A percentile compares a stretch with the other conserved stretches of the same genome.
Conservation (phyloP, 2,113 vertebrate species). For the Psittacara wagleri region DNA sequence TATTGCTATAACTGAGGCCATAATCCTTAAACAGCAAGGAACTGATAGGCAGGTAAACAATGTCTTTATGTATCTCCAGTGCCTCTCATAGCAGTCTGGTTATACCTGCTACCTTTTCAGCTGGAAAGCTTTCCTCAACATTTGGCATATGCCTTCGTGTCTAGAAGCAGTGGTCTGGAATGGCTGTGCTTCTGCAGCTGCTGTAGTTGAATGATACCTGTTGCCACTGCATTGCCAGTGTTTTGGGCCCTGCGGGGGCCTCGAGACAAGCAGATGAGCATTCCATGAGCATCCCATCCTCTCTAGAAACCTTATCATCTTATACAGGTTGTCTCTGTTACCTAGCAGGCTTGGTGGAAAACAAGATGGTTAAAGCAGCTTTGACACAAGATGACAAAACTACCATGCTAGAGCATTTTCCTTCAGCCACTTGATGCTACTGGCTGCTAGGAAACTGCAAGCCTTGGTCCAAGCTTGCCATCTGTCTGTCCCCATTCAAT, state of each 20-base stretch:
- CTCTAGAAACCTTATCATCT: neutral
- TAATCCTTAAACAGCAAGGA: neutral
- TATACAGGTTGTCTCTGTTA: neutral
- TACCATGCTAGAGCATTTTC: neutral
- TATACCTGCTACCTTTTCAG: neutral
- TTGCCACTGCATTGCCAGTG: neutral
- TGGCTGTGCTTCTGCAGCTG: neutral
- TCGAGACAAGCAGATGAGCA: accelerated
- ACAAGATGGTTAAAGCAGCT: neutral
- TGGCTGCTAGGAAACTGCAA: neutral
- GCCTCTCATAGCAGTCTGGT: neutral
- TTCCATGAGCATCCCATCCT: neutral
- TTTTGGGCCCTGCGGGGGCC: accelerated
- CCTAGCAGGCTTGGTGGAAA: neutral
- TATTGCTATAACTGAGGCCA: neutral
- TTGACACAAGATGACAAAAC: neutral
- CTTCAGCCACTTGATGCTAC: neutral
- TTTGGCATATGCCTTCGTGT: accelerated
- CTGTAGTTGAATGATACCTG: neutral
- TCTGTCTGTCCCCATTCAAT: neutral
- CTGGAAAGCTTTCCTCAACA: neutral
- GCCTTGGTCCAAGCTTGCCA: neutral
- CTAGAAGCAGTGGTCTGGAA: neutral
- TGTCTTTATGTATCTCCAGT: neutral
- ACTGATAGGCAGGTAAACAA: neutral